Evolutionary conservation across 2,888 invertebrate genomes (phyloP).

Genomic region (Brachypterus glaber): DNA sequence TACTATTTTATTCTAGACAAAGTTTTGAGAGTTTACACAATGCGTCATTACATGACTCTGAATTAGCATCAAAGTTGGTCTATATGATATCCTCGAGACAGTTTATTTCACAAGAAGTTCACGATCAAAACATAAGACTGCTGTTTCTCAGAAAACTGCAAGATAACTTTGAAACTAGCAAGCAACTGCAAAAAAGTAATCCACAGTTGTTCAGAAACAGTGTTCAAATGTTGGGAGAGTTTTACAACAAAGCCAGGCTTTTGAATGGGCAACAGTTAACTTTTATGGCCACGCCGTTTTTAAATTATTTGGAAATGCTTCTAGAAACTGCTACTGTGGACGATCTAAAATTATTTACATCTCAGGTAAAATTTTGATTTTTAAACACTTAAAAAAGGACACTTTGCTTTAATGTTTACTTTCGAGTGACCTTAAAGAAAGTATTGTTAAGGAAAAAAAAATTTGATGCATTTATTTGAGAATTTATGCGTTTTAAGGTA

Average conservation of each 20-base stretch:
- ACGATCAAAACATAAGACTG: conserved; percentile 24
- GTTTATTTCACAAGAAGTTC: conserved; percentile 28
- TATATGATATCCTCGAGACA: conserved; percentile 32
- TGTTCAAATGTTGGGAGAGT: conserved; percentile 37
- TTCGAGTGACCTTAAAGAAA: neutral
- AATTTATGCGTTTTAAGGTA: too few relatives aligned
- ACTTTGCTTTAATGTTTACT: too few relatives aligned
- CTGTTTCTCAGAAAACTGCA: conserved; percentile 33
- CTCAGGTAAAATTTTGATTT: conserved; percentile 31
- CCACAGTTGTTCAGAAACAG: conserved; percentile 34
- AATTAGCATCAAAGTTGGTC: conserved; percentile 33
- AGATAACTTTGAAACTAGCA: conserved; percentile 32
- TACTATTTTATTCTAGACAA: conserved; percentile 25
- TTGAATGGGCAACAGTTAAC: conserved; percentile 26
- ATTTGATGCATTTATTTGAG: too few relatives aligned
- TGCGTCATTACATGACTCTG: conserved; percentile 30
- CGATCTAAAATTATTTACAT: conserved; percentile 38
- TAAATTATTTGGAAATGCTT: conserved; percentile 37
- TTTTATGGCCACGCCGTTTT: conserved; percentile 31
- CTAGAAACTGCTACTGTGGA: conserved; percentile 34
- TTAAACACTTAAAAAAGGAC: neutral
- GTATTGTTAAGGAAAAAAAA: too few relatives aligned
- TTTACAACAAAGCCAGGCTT: conserved; percentile 32
- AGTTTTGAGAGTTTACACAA: conserved; percentile 33
- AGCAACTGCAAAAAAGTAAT: conserved; percentile 23